These are phyloP conservation scores for Hipparchia sbordonii DNA, from an alignment of 2,888 invertebrate genomes.

Conservation along the genomic window DNA sequence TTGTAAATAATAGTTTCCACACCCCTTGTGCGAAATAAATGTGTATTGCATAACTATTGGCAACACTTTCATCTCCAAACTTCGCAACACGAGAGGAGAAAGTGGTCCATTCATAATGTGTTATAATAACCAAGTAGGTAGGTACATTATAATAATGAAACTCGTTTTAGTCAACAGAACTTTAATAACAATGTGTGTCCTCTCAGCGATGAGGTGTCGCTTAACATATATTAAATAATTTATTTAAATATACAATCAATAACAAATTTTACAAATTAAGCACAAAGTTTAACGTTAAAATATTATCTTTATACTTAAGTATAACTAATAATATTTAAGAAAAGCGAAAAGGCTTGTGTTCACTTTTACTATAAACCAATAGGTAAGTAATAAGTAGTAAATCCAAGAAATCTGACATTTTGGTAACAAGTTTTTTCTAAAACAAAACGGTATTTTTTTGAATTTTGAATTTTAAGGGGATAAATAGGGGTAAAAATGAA, in stretches of 20 bases:
- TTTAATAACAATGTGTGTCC: conserved; percentile 32
- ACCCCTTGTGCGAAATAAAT: too few relatives aligned
- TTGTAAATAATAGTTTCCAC: too few relatives aligned
- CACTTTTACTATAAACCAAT: background rate
- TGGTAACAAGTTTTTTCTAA: too few relatives aligned
- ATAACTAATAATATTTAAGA: too few relatives aligned
- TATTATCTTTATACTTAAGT: too few relatives aligned
- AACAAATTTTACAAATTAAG: conserved; percentile 18
- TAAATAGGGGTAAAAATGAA: too few relatives aligned
- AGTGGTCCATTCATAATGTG: conserved; percentile 6
- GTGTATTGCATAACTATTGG: background rate
- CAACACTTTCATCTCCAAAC: conserved; percentile 18
- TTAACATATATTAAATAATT: conserved; percentile 32
- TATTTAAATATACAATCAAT: conserved; percentile 27
- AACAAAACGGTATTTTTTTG: too few relatives aligned
- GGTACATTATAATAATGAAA: conserved; percentile 22
- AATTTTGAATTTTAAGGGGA: too few relatives aligned
- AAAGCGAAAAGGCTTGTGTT: too few relatives aligned
- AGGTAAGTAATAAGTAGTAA: background rate
- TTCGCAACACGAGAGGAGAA: conserved; percentile 10
- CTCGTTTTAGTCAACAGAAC: conserved; percentile 30
- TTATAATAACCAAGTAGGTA: background rate
- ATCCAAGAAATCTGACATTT: background rate
- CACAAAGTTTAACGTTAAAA: background rate
- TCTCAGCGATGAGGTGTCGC: background rate